phyloP scores from a whole-genome alignment of 2,888 invertebrate genomes.

The Volucella inanis region DNA sequence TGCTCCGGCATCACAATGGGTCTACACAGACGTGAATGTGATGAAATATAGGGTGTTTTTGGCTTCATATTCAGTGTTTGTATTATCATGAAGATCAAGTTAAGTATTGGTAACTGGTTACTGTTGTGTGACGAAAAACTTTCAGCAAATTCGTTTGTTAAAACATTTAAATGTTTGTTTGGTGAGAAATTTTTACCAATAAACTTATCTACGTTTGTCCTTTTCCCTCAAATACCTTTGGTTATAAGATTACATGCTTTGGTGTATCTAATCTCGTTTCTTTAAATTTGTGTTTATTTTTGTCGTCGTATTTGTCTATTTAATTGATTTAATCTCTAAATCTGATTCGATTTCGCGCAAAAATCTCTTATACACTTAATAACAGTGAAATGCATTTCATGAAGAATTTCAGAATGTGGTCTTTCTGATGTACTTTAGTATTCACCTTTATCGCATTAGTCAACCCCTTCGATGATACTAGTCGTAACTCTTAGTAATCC shows the following conservation, averaged over 20 bases:
- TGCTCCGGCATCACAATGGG: too few relatives aligned
- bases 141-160: constrained; percentile 7
- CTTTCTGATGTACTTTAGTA: background rate
- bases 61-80: background rate
- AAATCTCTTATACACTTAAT: background rate
- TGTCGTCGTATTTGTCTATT: background rate
- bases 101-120: background rate
- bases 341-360: background rate
- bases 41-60: too few relatives aligned
- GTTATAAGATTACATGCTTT: constrained; percentile 1
- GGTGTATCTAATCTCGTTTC: background rate
- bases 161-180: too few relatives aligned
- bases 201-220: background rate
- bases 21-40: too few relatives aligned
- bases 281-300: constrained; percentile 13
- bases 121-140: background rate
- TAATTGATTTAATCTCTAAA: constrained; percentile 2
- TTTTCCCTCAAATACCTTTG: constrained; percentile 7
- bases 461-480: background rate
- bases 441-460: background rate
- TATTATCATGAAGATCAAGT: background rate
- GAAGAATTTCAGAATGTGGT: constrained; percentile 8
- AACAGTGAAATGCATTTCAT: background rate
- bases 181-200: background rate
- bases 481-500: background rate